These are phyloP conservation scores for Protobothrops mucrosquamatus DNA, from an alignment of 2,113 vertebrate genomes.

Conservation along the genomic window DNA sequence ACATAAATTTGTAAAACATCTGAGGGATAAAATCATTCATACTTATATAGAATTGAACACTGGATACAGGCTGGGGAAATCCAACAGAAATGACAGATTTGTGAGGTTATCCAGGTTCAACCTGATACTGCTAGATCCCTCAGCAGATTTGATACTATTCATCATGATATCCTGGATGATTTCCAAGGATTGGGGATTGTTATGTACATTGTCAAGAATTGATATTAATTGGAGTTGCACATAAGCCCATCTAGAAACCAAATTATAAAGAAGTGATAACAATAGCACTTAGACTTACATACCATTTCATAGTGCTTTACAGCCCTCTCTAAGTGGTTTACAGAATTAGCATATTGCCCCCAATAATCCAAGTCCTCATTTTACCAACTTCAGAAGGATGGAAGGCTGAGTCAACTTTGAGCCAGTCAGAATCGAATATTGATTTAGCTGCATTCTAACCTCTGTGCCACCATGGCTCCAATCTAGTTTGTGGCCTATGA, in stretches of 20 bases:
- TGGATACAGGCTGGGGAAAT: neutral
- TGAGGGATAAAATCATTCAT: neutral
- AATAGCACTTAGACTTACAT: neutral
- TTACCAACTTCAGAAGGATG: neutral
- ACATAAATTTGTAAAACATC: neutral
- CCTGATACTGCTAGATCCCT: neutral
- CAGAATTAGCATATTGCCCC: neutral
- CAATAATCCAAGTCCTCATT: neutral
- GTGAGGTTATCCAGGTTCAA: neutral
- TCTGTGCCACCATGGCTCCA: neutral
- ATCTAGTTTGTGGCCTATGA: neutral
- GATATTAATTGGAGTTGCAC: neutral
- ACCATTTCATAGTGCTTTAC: neutral
- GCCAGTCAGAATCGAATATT: neutral
- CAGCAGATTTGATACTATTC: neutral
- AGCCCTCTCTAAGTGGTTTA: neutral
- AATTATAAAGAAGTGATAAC: neutral
- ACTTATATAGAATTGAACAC: neutral
- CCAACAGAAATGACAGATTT: neutral
- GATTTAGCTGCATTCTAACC: neutral
- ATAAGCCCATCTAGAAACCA: neutral
- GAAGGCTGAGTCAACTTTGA: neutral
- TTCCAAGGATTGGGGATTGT: no score
- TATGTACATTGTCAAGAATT: no score
- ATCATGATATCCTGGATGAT: neutral